Conservation (phyloP, 2,113 vertebrate genomes). For the Nothobranchius kuhntae region DNA sequence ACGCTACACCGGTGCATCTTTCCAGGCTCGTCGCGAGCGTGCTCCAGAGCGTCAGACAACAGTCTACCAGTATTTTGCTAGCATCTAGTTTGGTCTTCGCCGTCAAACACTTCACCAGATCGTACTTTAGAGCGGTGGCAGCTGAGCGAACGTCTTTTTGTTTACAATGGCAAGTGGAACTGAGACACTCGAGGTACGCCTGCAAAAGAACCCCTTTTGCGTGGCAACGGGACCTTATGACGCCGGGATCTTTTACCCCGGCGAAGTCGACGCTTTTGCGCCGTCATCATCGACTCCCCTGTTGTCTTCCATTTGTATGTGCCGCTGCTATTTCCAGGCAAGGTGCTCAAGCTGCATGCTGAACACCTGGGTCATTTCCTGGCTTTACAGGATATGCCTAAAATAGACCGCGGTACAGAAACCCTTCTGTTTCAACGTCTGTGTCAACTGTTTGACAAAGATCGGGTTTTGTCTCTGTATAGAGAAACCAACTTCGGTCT, state of each 20-base stretch:
- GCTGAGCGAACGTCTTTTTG: too few relatives aligned
- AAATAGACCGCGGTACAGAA: not conserved
- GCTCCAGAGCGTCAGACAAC: too few relatives aligned
- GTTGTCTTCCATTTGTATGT: slow-evolving; percentile 19
- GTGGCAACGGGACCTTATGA: slow-evolving; percentile 6
- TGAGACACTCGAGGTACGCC: slow-evolving; percentile 18
- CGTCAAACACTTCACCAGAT: too few relatives aligned
- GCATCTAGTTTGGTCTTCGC: too few relatives aligned
- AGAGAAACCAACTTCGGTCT: not conserved
- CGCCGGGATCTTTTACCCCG: not conserved
- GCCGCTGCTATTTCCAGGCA: not conserved
- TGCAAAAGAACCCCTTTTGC: slow-evolving; percentile 21
- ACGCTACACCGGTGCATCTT: too few relatives aligned
- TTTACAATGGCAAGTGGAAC: too few relatives aligned
- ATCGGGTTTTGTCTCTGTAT: not conserved
- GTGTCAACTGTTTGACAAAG: too few relatives aligned
- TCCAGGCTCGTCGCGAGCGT: too few relatives aligned
- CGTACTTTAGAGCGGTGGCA: too few relatives aligned
- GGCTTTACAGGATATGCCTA: not conserved
- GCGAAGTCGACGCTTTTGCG: rapidly evolving
- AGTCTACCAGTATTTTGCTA: too few relatives aligned
- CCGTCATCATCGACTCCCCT: slow-evolving; percentile 2
- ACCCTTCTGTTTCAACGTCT: too few relatives aligned
- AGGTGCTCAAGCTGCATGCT: not conserved
- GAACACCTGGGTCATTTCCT: slow-evolving; percentile 25